Conservation (phyloP, 2,888 invertebrate species). For the Eurytoma californica region DNA sequence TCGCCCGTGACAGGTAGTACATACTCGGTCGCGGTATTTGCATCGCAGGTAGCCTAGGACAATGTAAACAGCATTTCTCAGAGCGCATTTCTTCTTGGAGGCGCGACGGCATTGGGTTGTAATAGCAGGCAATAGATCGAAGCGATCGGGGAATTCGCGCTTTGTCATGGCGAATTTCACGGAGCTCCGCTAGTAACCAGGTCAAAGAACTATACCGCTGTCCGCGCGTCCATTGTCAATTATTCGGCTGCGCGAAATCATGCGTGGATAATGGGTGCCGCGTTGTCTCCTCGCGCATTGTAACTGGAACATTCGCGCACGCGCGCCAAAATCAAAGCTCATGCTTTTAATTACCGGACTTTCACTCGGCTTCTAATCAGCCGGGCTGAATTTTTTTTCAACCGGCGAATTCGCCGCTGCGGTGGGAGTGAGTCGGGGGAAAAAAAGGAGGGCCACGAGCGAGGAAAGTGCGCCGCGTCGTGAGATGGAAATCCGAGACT, state of each 20-base stretch:
- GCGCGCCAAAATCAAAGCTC: slow-evolving; percentile 36
- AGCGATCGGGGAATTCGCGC: background rate
- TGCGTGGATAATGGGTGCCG: slow-evolving; percentile 19
- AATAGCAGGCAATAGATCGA: background rate
- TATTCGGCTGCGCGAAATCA: slow-evolving; percentile 19
- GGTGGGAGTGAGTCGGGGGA: background rate
- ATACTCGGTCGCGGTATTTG: background rate
- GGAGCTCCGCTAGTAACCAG: background rate
- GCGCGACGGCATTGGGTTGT: no score
- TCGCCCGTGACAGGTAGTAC: background rate
- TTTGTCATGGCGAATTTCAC: slow-evolving; percentile 7
- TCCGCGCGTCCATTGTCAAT: slow-evolving; percentile 28
- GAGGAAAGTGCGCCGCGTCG: slow-evolving; percentile 27
- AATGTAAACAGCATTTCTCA: background rate
- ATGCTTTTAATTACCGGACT: slow-evolving; percentile 35
- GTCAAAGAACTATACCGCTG: slow-evolving; percentile 22
- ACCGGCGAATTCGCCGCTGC: no score
- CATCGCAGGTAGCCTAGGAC: background rate
- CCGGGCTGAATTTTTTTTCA: background rate
- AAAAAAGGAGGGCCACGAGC: no score
- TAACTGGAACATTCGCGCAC: background rate
- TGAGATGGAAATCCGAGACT: slow-evolving; percentile 45
- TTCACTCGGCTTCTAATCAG: slow-evolving; percentile 34
- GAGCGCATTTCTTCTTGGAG: background rate
- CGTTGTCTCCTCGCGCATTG: background rate